Conservation (phyloP, 1,140 invertebrate species). For the Drosophila asahinai region DNA sequence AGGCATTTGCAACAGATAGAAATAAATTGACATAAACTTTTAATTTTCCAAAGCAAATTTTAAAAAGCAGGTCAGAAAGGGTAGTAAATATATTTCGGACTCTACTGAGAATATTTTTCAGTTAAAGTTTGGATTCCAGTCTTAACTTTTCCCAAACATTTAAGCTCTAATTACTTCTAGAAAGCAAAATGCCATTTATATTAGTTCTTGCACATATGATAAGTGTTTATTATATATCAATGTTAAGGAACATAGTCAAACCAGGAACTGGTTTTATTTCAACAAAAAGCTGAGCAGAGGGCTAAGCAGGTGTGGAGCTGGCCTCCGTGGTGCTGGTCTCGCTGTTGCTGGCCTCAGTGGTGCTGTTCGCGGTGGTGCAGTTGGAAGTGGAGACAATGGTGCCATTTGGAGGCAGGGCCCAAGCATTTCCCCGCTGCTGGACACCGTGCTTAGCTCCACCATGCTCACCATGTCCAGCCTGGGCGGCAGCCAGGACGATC, state of each 20-base stretch:
- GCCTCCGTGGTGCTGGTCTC: constrained; percentile 1
- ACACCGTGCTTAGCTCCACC: background rate
- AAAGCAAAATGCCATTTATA: background rate
- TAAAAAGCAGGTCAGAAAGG: background rate
- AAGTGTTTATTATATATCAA: constrained; percentile 4
- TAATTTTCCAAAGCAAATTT: no score
- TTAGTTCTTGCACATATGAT: background rate
- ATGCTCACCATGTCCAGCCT: constrained; percentile 3
- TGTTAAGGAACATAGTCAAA: background rate
- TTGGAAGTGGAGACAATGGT: constrained; percentile 1
- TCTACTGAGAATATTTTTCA: no score
- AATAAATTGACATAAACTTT: background rate
- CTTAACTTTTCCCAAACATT: no score
- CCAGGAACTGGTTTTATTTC: background rate
- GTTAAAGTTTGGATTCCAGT: no score
- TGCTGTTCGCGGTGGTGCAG: background rate
- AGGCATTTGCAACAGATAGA: background rate
- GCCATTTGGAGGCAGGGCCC: constrained; percentile 14
- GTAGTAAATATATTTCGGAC: no score
- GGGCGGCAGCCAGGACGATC: constrained; percentile 30
- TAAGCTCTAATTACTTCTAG: no score
- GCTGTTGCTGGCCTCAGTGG: constrained; percentile 2
- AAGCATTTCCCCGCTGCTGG: background rate
- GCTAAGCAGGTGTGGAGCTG: constrained; percentile 5
- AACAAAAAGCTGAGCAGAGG: no score